These are phyloP conservation scores for Siphamia tubifer DNA, from an alignment of 2,113 vertebrate genomes.

Conservation along the genomic window DNA sequence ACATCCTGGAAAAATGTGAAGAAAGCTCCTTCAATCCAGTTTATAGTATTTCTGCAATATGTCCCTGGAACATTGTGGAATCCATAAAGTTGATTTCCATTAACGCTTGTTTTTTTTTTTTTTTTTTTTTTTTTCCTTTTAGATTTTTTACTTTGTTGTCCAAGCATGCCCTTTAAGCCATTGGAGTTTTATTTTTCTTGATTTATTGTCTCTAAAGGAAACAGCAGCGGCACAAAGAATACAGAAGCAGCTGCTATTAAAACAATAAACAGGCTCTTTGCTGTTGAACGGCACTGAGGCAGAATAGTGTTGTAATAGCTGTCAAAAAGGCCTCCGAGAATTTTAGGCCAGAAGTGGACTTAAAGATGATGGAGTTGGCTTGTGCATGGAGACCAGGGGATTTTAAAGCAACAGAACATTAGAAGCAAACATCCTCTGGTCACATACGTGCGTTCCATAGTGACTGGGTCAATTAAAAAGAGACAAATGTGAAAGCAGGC, in stretches of 20 bases:
- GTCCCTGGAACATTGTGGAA: neutral
- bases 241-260: conserved; percentile 43
- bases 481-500: too few relatives aligned
- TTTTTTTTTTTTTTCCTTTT: conserved; percentile 14
- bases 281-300: neutral
- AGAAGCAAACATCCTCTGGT: neutral
- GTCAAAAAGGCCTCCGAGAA: conserved; percentile 53
- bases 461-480: neutral
- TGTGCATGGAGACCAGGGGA: neutral
- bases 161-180: conserved; percentile 13
- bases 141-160: conserved; percentile 29
- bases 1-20: too few relatives aligned
- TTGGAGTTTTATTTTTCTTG: conserved; percentile 16
- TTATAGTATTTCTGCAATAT: conserved; percentile 1
- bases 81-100: conserved; percentile 13
- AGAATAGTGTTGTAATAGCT: conserved; percentile 14
- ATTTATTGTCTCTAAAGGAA: conserved; percentile 39
- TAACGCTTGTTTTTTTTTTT: conserved; percentile 3
- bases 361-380: conserved; percentile 39
- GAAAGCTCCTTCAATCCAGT: neutral
- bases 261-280: conserved; percentile 46
- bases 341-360: conserved; percentile 6
- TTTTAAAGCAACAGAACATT: conserved; percentile 6
- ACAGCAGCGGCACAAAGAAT: conserved; percentile 24
- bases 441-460: neutral